Conservation (phyloP, 2,888 invertebrate genomes). For the Tanypteryx hageni region DNA sequence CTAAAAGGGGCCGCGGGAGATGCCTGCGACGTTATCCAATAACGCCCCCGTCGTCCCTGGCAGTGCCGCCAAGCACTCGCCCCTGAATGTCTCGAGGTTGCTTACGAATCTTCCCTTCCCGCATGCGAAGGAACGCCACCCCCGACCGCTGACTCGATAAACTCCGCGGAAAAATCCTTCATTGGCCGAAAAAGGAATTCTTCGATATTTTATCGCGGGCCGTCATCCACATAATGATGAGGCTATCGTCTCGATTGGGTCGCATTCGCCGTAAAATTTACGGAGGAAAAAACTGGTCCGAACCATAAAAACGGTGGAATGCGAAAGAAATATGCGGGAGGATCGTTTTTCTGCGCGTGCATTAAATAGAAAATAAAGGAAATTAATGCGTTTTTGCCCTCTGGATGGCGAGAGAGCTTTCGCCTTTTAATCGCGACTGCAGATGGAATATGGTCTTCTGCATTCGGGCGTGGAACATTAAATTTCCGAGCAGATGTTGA, state of each 20-base stretch:
- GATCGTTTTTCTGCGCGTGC: constrained; percentile 5
- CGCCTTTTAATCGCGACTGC: neutral
- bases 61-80: no score
- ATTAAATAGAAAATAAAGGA: neutral
- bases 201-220: constrained; percentile 15
- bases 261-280: neutral
- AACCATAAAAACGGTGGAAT: neutral
- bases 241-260: neutral
- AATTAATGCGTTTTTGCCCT: neutral
- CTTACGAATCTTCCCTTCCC: neutral
- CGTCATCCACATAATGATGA: constrained; percentile 10
- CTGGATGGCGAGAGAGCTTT: neutral
- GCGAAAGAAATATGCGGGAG: neutral
- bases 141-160: neutral
- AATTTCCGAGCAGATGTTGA: neutral
- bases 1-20: neutral
- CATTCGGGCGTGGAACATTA: neutral
- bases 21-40: neutral
- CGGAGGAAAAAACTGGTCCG: neutral
- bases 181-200: neutral
- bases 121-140: neutral
- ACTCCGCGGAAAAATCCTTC: neutral
- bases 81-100: no score
- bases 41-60: no score
- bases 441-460: neutral